phyloP scores from a whole-genome alignment of 2,113 vertebrate genomes.

The Numida meleagris region DNA sequence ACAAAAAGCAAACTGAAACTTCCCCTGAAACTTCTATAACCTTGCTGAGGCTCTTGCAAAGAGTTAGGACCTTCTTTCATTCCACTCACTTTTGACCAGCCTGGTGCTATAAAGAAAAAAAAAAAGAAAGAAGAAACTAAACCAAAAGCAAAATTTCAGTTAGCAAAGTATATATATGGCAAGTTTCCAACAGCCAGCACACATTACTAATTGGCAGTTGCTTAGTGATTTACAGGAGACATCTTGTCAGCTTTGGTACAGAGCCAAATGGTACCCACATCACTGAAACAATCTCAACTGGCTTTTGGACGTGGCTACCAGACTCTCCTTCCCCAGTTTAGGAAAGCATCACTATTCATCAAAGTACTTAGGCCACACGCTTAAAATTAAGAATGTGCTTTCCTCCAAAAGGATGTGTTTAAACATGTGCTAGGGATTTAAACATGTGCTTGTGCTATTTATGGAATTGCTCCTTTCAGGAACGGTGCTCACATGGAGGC shows the following conservation, averaged over 20 bases:
- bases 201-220: conserved; percentile 16
- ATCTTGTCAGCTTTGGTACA: not conserved
- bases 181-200: not conserved
- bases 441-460: conserved; percentile 7
- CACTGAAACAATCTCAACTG: conserved; percentile 1
- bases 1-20: conserved; percentile 67
- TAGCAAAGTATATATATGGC: not conserved
- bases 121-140: not conserved
- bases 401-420: conserved; percentile 1
- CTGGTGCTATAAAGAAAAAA: not conserved
- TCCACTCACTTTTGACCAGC: not conserved
- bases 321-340: not conserved
- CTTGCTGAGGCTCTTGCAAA: conserved; percentile 4
- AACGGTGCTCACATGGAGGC: conserved; percentile 24
- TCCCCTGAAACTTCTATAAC: conserved; percentile 40
- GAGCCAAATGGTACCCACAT: not conserved
- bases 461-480: conserved; percentile 35
- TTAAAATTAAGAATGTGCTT: conserved; percentile 13
- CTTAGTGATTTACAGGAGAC: conserved; percentile 2
- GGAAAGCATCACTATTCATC: not conserved
- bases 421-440: not conserved
- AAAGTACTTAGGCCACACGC: not conserved
- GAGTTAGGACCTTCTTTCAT: not conserved
- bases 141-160: conserved; percentile 9
- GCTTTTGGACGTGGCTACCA: not conserved